Evolutionary conservation across 2,797 vertebrate species (phyloP), one percentile per base, ranked within the genome.

Genomic region (Trachurus trachurus): DNA sequence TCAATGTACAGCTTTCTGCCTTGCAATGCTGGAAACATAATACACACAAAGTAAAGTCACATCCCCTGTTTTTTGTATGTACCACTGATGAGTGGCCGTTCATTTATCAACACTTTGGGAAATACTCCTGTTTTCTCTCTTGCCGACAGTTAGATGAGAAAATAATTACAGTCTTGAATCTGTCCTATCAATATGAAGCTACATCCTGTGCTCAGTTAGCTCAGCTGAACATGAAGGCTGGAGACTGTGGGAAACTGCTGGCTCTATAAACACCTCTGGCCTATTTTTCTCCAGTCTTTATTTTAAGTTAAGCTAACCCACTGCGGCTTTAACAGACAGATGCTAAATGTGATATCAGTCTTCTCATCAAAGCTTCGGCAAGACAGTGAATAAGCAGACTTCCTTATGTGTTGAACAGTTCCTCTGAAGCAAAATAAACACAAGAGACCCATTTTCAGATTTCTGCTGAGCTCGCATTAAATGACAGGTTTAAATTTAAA

Each of bases 1-100:
- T 29, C 37, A 70, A 42, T 34, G 52, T 60, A 26, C 71, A 72
- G 29, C 76, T 82, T 79, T 60, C 74, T 54, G 56, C 49, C 54
- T 54, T 66, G 66, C 78, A 74, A 57, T 66, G 31, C 21, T 39
- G 13, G 45, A 82, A 69, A 80, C 34, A 53, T 64, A 69, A 50
- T 15, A 17, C 22, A n/a, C n/a, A 45, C n/a, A 13, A 71, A 34
- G 40, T n/a, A 34, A 52, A 74, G 26, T 72, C 54, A 47, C 13
- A 57, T 17, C 40, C 50, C 3, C 1, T 3, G 9, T 57, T 61
- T 66, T 21, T 44, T 21, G 44, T 44, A 13, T 44, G 13, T 15
- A n/a, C n/a, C 50, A 65, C 50, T 34, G 34, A 53, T 52, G 21
- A 40, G 52, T 45, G 57, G 21, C 17, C 21, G 2, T 50, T 44